Evolutionary conservation across 2,888 invertebrate genomes (phyloP), one percentile per base, ranked within the genome.

Genomic region (Acanthococcus lagerstroemiae): DNA sequence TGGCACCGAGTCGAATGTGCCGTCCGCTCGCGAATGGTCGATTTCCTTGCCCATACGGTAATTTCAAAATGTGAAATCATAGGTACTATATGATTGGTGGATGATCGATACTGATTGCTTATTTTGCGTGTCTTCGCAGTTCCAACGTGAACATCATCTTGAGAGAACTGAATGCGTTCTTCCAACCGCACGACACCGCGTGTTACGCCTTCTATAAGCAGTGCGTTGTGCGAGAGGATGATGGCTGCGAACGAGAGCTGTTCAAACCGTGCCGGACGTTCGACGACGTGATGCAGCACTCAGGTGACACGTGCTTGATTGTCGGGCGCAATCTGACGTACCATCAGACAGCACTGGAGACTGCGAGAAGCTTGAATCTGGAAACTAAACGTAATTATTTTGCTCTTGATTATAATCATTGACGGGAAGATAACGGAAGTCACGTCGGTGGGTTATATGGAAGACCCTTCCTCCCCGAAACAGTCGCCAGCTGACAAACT

Each of bases 241-340:
- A n/a, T n/a, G n/a, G n/a, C n/a, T n/a, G n/a, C n/a, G n/a, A n/a
- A n/a, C n/a, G n/a, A n/a, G n/a, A n/a, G n/a, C n/a, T n/a, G n/a
- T 63, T 37, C 22, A 52, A 24, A 17, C 63, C 63, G 12, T 63
- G 63, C 12, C 22, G 22, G 7, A 27, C 48, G 30, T 54, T 54
- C 24, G 30, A 19, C 15, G 63, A 63, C 37, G 24, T 54, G 5
- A 54, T 63, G 37, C 22, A 45, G 9, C 63, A 63, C 27, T 30
- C 17, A 17, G 63, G 63, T 37, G 63, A 63, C 17, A 52, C 24
- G 17, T 63, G 63, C 17, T 77, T 84, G 65, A 74, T 84, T 19
- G 76, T 86, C 61, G 83, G 82, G 2, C 79, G 85, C 67, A 63
- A 52, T 44, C 19, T 37, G 25, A 37, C 21, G 9, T 44, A 37